Evolutionary conservation across 2,797 vertebrate genomes (phyloP).

Genomic region (Oreochromis grahami): DNA sequence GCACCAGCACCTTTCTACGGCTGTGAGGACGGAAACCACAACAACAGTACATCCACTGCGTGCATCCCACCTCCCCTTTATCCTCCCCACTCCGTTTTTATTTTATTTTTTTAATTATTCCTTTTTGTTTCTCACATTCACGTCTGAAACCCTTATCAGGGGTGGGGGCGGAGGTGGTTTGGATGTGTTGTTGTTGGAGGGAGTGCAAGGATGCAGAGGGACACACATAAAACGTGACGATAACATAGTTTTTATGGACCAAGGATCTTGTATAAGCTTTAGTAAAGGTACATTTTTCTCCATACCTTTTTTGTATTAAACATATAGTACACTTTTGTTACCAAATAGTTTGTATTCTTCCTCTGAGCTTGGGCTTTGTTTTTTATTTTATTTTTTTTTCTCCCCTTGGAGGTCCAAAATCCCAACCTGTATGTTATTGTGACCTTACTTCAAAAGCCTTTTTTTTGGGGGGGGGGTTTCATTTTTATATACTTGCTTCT

Average conservation of each 20-base stretch:
- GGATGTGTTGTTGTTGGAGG: conserved; percentile 84
- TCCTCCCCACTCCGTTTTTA: neutral
- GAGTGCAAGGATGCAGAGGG: conserved; percentile 77
- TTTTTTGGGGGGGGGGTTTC: conserved; percentile 37
- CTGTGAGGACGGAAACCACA: conserved; percentile 56
- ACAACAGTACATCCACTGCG: conserved; percentile 69
- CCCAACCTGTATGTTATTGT: conserved; percentile 83
- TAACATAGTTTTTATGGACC: conserved; percentile 99
- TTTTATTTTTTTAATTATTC: conserved; percentile 66
- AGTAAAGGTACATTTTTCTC: conserved; percentile 99
- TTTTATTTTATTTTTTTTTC: fast-evolving
- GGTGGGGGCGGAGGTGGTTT: conserved; percentile 42
- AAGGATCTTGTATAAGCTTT: conserved; percentile 99
- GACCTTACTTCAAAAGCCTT: conserved; percentile 77
- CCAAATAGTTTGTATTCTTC: conserved; percentile 97
- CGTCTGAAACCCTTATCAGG: conserved; percentile 67
- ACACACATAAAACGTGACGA: conserved; percentile 80
- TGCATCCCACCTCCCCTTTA: neutral
- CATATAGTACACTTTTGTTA: conserved; percentile 98
- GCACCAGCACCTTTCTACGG: conserved; percentile 81
- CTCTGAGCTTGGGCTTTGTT: conserved; percentile 83
- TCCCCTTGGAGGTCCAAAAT: conserved; percentile 80
- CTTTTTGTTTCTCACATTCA: conserved; percentile 70
- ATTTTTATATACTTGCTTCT: conserved; percentile 51
- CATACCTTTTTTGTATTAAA: conserved; percentile 98